Percentiles rank a stretch among this genome's conserved stretches.
Conservation (phyloP, 2,797 vertebrate species). For the Podargus strigoides region DNA sequence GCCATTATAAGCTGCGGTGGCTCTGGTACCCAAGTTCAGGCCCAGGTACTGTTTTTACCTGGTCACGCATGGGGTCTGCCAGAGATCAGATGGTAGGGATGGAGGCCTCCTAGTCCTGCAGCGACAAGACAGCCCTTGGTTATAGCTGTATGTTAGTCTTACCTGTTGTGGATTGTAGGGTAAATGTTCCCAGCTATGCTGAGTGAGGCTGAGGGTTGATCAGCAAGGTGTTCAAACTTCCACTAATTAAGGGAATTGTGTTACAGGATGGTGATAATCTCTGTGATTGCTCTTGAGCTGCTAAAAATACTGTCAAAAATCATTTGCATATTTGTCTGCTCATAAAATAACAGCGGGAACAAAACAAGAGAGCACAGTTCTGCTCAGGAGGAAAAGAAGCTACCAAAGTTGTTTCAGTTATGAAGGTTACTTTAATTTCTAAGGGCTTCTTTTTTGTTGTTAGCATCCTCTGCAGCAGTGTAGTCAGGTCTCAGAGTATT, state of each 20-base stretch:
- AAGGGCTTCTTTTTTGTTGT: background rate
- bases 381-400: background rate
- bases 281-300: background rate
- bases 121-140: background rate
- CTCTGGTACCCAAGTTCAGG: background rate
- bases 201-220: background rate
- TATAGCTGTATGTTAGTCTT: background rate
- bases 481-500: background rate
- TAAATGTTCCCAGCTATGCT: accelerated
- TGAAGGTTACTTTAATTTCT: background rate
- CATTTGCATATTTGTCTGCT: background rate
- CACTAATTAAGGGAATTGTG: background rate
- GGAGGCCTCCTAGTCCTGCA: background rate
- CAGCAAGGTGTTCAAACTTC: background rate
- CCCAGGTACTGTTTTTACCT: background rate
- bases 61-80: background rate
- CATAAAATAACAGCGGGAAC: background rate
- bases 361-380: background rate
- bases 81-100: background rate
- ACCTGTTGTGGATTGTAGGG: no score
- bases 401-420: background rate
- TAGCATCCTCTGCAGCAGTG: background rate
- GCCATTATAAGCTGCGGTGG: background rate
- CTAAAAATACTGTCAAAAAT: background rate
- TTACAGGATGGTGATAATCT: background rate